Base-by-base conservation (phyloP, 2,888 invertebrate species). In the Nephrotoma flavescens region DNA sequence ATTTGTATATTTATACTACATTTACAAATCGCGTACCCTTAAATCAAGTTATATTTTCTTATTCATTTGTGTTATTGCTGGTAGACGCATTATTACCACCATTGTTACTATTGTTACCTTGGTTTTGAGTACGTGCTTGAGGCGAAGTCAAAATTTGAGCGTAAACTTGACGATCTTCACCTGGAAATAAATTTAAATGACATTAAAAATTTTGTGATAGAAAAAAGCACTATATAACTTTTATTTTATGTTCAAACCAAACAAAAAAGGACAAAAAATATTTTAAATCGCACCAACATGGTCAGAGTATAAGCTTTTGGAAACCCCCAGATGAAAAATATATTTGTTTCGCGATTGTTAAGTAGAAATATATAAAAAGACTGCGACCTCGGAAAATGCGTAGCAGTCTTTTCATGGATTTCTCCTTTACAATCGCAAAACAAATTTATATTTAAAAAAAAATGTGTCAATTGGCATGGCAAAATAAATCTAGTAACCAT, bases 131-230 rank as follows among this genome's bases (percentile, higher is more conserved):
- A 9, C 71, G 71, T 7, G 31, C 71, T 86, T 87, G 88, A 31
- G 87, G 87, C 44, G 88, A 85, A 6, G 87, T 86, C 52, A 88
- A 84, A 52, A 88, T 87, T 87, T 88, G 88, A n/a, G 88, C 87
- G 87, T 87, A 87, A 83, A 88, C 86, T 87, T 87, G 88, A 86
- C 88, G 88, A 83, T 87, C 87, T 41, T 87, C 87, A 86, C 45
- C 45, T 86, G 45, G 5, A 31, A 44, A 44, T 45, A 71, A 71
- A 71, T 71, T 19, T 71, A 71, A 71, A 4, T 31, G 31, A 2
- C 31, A 2, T 31, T 31, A 31, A 31, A 31, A 31, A 31, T 31
- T 31, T 71, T 31, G 4, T 71, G n/a, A 31, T 31, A 57, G 31
- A 31, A 71, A 71, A 2, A 31, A 31, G 2, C 2, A 31, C 0